Conservation (phyloP, 2,888 invertebrate genomes). For the Kryphioiulus occultus region DNA sequence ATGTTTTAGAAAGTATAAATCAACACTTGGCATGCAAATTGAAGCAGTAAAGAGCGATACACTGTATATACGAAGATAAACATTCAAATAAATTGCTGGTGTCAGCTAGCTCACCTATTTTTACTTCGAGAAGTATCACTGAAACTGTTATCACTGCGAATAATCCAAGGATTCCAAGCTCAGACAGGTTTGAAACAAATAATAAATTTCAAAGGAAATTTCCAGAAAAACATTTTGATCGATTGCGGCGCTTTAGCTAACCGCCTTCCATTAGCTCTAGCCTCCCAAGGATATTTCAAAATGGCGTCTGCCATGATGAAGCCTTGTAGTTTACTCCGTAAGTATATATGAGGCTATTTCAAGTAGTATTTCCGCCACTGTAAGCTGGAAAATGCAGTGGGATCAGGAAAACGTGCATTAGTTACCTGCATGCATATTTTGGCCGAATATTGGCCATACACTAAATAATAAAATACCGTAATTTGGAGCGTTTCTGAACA, state of each 20-base stretch:
- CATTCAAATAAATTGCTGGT: no score
- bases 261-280: neutral
- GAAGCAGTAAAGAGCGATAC: no score
- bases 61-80: no score
- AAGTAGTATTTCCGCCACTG: neutral
- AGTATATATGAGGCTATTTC: neutral
- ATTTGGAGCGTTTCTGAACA: no score
- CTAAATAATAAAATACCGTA: neutral
- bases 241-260: neutral
- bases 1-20: no score
- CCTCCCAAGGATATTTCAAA: neutral
- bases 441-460: neutral
- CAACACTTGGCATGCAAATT: no score
- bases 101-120: no score
- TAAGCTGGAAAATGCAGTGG: neutral
- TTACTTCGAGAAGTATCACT: no score
- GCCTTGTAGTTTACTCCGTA: neutral
- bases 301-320: constrained; percentile 35
- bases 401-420: neutral
- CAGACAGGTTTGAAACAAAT: neutral
- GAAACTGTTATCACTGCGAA: no score
- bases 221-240: neutral
- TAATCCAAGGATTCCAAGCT: neutral
- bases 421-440: neutral
- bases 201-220: neutral